Percentiles rank a stretch among this genome's conserved stretches.
phyloP scores from a whole-genome alignment of 2,797 vertebrate species.

The Macropus fuliginosus region DNA sequence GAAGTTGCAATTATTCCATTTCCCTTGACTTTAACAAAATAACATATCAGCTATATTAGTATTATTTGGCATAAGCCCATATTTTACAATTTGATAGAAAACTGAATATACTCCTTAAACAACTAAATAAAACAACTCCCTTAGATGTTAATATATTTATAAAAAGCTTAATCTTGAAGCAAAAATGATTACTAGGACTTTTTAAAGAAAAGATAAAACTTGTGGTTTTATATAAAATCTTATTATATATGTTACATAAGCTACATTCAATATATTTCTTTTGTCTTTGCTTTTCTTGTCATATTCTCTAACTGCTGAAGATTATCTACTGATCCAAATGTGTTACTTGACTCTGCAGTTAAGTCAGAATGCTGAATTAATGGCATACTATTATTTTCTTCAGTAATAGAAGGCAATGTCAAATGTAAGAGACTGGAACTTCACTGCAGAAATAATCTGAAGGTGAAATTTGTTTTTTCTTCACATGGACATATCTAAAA shows the following conservation, averaged over 20 bases:
- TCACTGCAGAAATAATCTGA: background rate
- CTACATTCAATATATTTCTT: background rate
- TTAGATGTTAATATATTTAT: background rate
- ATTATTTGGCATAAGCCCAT: background rate
- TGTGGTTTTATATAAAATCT: background rate
- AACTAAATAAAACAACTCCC: background rate
- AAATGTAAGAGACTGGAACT: constrained; percentile 13
- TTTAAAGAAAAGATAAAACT: background rate
- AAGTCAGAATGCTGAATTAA: background rate
- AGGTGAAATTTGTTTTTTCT: constrained; percentile 18
- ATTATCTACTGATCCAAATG: background rate
- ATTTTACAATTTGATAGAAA: background rate
- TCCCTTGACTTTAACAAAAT: background rate
- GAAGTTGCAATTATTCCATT: background rate
- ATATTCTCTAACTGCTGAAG: constrained; percentile 8
- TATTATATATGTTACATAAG: background rate
- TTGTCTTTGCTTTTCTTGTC: background rate
- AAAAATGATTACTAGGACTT: background rate
- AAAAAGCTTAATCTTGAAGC: background rate
- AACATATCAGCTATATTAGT: background rate
- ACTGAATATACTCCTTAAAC: background rate
- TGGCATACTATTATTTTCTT: background rate
- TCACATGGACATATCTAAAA: background rate
- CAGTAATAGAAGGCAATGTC: constrained; percentile 9
- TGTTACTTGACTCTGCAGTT: background rate